Percentiles rank a stretch among this genome's conserved stretches.
Evolutionary conservation across 2,113 vertebrate genomes (phyloP).

Genomic region (Stegostoma tigrinum): DNA sequence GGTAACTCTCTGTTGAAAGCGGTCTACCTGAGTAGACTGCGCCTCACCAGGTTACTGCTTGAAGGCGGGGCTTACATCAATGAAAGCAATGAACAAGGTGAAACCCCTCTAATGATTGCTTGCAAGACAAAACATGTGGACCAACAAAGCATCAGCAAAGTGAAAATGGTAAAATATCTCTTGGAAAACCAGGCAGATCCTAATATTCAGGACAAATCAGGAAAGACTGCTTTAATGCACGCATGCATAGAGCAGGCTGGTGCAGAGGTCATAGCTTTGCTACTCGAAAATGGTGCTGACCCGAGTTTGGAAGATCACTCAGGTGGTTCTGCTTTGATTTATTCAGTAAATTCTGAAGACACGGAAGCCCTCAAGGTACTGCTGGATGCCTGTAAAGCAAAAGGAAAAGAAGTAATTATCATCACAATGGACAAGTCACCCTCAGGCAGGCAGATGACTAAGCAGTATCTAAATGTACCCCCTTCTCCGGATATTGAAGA

Average conservation of each 20-base stretch:
- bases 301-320: slow-evolving; percentile 79
- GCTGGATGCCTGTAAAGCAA: slow-evolving; percentile 71
- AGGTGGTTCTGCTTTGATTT: slow-evolving; percentile 70
- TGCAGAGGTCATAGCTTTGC: slow-evolving; percentile 67
- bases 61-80: slow-evolving; percentile 86
- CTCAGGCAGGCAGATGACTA: slow-evolving; percentile 67
- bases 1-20: slow-evolving; percentile 82
- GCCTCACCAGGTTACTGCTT: slow-evolving; percentile 75
- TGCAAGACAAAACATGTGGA: slow-evolving; percentile 72
- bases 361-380: slow-evolving; percentile 69
- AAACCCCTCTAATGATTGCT: slow-evolving; percentile 84
- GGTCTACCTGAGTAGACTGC: slow-evolving; percentile 72
- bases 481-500: slow-evolving; percentile 62
- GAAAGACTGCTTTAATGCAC: slow-evolving; percentile 83
- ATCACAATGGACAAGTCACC: slow-evolving; percentile 71
- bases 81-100: slow-evolving; percentile 80
- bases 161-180: slow-evolving; percentile 81
- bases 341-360: slow-evolving; percentile 75
- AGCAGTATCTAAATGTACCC: slow-evolving; percentile 75
- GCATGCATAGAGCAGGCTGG: slow-evolving; percentile 72
- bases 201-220: slow-evolving; percentile 85
- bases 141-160: slow-evolving; percentile 73
- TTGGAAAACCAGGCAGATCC: slow-evolving; percentile 82
- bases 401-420: slow-evolving; percentile 87
- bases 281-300: slow-evolving; percentile 70